phyloP scores from a whole-genome alignment of 2,888 invertebrate species.

The Idaea dimidiata region DNA sequence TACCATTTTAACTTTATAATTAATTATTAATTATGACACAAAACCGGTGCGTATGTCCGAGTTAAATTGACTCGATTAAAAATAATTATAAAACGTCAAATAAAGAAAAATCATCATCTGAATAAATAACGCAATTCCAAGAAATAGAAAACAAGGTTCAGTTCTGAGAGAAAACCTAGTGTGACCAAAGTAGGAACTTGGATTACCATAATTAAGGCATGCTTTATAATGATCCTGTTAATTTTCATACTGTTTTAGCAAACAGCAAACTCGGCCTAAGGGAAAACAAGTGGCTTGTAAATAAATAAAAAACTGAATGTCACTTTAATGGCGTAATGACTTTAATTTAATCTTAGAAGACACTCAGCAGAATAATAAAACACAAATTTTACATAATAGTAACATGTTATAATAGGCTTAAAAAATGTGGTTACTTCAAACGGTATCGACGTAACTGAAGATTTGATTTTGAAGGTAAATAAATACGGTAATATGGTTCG shows the following conservation, averaged over 20 bases:
- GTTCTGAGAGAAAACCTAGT: background rate
- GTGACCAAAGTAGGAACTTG: background rate
- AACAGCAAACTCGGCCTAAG: background rate
- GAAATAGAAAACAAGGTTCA: background rate
- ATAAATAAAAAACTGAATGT: background rate
- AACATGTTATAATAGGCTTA: too few relatives aligned
- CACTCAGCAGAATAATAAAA: too few relatives aligned
- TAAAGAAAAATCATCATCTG: background rate
- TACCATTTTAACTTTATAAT: background rate
- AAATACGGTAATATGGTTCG: too few relatives aligned
- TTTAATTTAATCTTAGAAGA: too few relatives aligned
- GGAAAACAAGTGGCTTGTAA: background rate
- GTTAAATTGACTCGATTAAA: background rate
- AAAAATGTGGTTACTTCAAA: too few relatives aligned
- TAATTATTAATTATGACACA: background rate
- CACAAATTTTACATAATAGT: too few relatives aligned
- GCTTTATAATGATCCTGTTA: background rate
- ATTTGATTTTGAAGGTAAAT: too few relatives aligned
- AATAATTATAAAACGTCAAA: background rate
- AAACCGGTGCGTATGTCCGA: background rate
- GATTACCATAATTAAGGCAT: background rate
- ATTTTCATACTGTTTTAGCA: slow-evolving; percentile 1
- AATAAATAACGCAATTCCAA: background rate
- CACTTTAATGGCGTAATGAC: background rate
- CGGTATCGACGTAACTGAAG: too few relatives aligned